Evolutionary conservation across 2,113 vertebrate genomes (phyloP), one percentile per base, ranked within the genome.

Genomic region (Pyxicephalus adspersus): DNA sequence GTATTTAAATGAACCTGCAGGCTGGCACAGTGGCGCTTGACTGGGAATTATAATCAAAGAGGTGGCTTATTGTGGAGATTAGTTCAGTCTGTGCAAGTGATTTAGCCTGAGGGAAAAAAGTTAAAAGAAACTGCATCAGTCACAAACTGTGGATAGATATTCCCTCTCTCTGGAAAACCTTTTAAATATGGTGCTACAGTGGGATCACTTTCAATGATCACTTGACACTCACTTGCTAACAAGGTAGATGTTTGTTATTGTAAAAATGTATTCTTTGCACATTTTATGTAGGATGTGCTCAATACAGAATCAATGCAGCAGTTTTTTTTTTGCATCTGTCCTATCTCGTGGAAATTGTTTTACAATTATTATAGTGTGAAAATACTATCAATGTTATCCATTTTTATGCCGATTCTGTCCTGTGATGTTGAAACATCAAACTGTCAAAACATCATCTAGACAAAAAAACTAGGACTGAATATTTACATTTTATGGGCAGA

Each of bases 1-100:
- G 85, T 88, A 89, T 88, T 89, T 89, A 87, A 89, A 88, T 86
- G 86, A 83, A 81, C 76, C 86, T 58, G 67, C 78, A 73, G 67
- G 58, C 85, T 89, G 87, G 83, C 86, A 86, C 86, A 84, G 86
- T 85, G 71, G 87, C 84, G 85, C 64, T 75, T 87, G 87, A 83
- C 83, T 83, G 85, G 85, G 85, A 86, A 85, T 88, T 86, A 83
- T 83, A 89, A 89, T 90, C 88, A 89, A 90, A 90, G 84, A 80
- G 68, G 84, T 84, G 85, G 84, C 87, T 90, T 89, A 89, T 85
- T 80, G 85, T 5, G 82, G 71, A 86, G 82, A 83, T 84, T 88
- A 89, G 84, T 83, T 83, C 85, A 85, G 87, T 74, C 87, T 76
- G 76, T 81, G 86, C 86, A 64, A 84, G 76, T 86, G 85, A 86